Percentiles rank a stretch among this genome's conserved stretches.
These are phyloP conservation scores for Anhinga rufa DNA, from an alignment of 2,113 vertebrate species.

Conservation along the genomic window DNA sequence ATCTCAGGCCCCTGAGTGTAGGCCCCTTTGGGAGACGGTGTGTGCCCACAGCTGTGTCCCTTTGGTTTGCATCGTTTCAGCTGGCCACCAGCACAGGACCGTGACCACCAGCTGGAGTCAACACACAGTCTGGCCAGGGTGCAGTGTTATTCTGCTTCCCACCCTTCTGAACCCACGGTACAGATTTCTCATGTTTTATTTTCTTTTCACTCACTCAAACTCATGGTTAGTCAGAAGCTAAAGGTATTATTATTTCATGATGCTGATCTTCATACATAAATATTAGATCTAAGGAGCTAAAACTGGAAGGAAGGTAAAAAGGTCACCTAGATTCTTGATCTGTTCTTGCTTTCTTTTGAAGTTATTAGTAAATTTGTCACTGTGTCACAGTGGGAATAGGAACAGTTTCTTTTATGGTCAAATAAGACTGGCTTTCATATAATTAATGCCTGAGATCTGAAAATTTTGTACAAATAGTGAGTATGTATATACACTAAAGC, in stretches of 20 bases:
- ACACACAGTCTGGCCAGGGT: rapidly evolving
- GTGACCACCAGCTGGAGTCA: neutral
- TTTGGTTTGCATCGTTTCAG: rapidly evolving
- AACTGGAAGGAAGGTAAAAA: neutral
- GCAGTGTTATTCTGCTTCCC: neutral
- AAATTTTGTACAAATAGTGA: neutral
- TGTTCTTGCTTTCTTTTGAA: neutral
- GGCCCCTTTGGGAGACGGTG: neutral
- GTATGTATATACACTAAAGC: neutral
- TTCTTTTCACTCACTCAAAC: neutral
- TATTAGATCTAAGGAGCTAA: neutral
- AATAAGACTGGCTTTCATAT: neutral
- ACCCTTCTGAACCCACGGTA: neutral
- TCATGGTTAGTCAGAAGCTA: neutral
- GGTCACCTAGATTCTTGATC: neutral
- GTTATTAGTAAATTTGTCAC: neutral
- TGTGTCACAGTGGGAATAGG: neutral
- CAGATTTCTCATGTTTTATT: neutral
- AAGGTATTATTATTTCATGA: neutral
- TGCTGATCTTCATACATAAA: neutral
- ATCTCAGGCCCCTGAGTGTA: neutral
- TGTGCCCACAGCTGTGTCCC: neutral
- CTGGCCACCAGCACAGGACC: too few species aligned
- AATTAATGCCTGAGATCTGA: neutral
- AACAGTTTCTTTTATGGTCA: neutral